phyloP scores from a whole-genome alignment of 2,797 vertebrate genomes.

The Chelon auratus region DNA sequence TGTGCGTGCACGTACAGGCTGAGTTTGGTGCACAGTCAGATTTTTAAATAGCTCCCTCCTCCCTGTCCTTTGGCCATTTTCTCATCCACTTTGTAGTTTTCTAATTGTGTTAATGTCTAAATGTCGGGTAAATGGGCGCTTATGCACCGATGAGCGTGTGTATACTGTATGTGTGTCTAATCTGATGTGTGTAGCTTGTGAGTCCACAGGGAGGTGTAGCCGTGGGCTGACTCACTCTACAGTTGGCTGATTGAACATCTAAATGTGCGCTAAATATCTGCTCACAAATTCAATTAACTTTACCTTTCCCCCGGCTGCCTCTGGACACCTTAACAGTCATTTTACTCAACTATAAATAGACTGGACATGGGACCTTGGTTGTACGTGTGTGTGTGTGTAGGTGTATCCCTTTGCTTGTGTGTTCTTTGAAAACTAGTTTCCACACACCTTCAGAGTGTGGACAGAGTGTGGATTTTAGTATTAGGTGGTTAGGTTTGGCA shows the following conservation, averaged over 20 bases:
- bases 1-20: not conserved
- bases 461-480: constrained; percentile 14
- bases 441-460: constrained; percentile 16
- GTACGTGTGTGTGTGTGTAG: constrained; percentile 6
- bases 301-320: constrained; percentile 68
- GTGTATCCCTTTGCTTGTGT: constrained; percentile 11
- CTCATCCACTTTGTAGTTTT: constrained; percentile 53
- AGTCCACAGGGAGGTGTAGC: constrained; percentile 57
- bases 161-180: constrained; percentile 35
- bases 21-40: constrained; percentile 1
- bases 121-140: constrained; percentile 45
- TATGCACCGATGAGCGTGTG: constrained; percentile 16
- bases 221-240: constrained; percentile 63
- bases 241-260: constrained; percentile 75
- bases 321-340: constrained; percentile 74
- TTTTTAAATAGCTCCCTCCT: constrained; percentile 25
- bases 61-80: constrained; percentile 36
- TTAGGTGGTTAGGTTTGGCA: not conserved
- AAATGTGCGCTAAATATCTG: constrained; percentile 77
- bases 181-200: constrained; percentile 40
- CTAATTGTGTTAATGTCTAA: constrained; percentile 56
- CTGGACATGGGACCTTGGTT: constrained; percentile 42
- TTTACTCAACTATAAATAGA: constrained; percentile 75
- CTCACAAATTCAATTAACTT: constrained; percentile 83
- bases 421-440: constrained; percentile 11